These are phyloP conservation scores for Procavia capensis DNA, from an alignment of 2,113 vertebrate species.

Conservation along the genomic window DNA sequence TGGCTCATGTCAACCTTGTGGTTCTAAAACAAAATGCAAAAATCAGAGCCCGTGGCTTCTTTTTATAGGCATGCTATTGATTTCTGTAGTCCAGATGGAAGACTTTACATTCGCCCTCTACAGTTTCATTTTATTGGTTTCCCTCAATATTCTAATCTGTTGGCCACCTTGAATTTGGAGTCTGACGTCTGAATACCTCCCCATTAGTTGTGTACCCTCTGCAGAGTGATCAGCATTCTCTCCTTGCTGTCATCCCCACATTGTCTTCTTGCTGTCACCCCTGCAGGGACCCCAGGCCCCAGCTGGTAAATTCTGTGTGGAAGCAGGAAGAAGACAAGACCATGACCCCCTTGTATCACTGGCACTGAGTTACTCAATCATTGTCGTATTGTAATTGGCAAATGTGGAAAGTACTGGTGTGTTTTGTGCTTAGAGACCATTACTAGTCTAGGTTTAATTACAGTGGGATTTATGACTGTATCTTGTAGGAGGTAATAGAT, in stretches of 20 bases:
- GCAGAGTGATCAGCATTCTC: neutral
- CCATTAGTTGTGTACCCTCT: neutral
- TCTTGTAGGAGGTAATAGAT: neutral
- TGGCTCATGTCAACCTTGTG: neutral
- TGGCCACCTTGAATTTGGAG: neutral
- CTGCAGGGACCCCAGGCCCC: neutral
- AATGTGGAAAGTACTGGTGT: neutral
- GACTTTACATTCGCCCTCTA: neutral
- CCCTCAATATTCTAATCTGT: neutral
- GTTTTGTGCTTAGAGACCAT: slow-evolving; percentile 21
- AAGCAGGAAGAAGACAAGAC: neutral
- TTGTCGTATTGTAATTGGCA: slow-evolving; percentile 42
- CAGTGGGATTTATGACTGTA: neutral
- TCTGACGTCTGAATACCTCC: neutral
- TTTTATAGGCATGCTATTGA: neutral
- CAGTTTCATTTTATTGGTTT: neutral
- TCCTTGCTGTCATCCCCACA: neutral
- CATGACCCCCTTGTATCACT: neutral
- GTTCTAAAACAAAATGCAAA: slow-evolving; percentile 17
- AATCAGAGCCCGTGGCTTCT: neutral
- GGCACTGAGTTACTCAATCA: neutral
- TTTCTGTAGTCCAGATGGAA: slow-evolving; percentile 21
- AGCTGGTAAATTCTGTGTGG: neutral
- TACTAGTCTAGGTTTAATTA: slow-evolving; percentile 55
- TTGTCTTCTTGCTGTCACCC: neutral